phyloP scores from a whole-genome alignment of 2,888 invertebrate genomes.

The Cryptocephalus primarius region DNA sequence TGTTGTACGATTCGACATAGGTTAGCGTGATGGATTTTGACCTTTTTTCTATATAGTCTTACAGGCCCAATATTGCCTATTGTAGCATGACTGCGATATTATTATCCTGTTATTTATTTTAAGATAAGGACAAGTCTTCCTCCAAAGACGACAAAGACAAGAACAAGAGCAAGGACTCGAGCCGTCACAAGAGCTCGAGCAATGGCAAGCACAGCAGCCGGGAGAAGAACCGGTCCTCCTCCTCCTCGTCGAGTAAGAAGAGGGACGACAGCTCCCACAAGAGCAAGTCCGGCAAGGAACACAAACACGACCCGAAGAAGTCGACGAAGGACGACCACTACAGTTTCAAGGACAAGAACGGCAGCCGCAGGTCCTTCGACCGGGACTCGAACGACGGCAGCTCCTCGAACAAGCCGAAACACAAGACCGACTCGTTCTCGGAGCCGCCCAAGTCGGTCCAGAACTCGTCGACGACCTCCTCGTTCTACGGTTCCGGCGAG shows the following conservation, averaged over 20 bases:
- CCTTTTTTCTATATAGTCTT: no score
- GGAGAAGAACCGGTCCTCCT: slow-evolving; percentile 15
- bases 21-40: no score
- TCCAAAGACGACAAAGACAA: slow-evolving; percentile 3
- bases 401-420: slow-evolving; percentile 13
- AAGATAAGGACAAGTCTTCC: neutral
- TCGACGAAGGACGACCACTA: slow-evolving; percentile 60
- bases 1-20: no score
- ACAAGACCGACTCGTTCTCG: slow-evolving; percentile 19
- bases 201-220: slow-evolving; percentile 10
- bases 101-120: no score
- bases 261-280: slow-evolving; percentile 22
- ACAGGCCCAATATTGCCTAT: no score
- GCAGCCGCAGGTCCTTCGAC: slow-evolving; percentile 62
- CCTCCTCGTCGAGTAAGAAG: slow-evolving; percentile 8
- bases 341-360: slow-evolving; percentile 51
- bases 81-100: no score
- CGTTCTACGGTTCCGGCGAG: slow-evolving; percentile 20
- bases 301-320: slow-evolving; percentile 17
- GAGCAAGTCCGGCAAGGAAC: slow-evolving; percentile 21
- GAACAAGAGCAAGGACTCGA: slow-evolving; percentile 4
- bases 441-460: slow-evolving; percentile 33
- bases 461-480: neutral
- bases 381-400: slow-evolving; percentile 69
- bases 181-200: slow-evolving; percentile 5